These are phyloP conservation scores for Pseudorasbora parva DNA, from an alignment of 2,113 vertebrate genomes.

Conservation along the genomic window DNA sequence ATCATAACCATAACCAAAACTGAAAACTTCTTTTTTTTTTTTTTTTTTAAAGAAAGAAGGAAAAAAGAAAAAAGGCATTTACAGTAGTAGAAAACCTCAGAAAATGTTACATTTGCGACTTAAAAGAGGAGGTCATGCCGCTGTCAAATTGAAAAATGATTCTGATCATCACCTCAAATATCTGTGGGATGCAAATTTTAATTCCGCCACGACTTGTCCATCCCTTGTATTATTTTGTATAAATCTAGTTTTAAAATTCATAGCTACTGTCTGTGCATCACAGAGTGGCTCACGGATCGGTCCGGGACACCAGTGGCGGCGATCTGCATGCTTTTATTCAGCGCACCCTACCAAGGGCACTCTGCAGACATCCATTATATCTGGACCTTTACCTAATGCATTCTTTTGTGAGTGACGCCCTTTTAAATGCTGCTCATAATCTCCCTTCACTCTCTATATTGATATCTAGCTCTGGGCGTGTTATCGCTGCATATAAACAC, in stretches of 20 bases:
- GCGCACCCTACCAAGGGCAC: conserved; percentile 45
- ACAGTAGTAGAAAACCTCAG: background rate
- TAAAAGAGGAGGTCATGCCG: background rate
- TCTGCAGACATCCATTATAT: conserved; percentile 55
- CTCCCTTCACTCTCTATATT: conserved; percentile 54
- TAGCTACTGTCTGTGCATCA: background rate
- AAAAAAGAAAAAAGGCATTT: background rate
- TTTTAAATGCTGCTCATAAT: conserved; percentile 64
- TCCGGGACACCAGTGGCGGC: background rate
- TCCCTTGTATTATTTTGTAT: conserved; percentile 27
- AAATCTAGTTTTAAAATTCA: conserved; percentile 27
- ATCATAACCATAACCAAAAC: no score
- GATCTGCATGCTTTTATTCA: conserved; percentile 32
- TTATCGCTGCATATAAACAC: conserved; percentile 62
- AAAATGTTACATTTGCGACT: background rate
- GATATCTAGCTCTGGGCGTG: conserved; percentile 45
- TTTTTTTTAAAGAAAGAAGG: no score
- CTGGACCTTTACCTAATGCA: conserved; percentile 54
- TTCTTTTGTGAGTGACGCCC: conserved; percentile 59
- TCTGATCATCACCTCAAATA: background rate
- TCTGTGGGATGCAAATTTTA: background rate
- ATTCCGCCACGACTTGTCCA: background rate
- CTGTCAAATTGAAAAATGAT: conserved; percentile 28
- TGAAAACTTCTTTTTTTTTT: no score
- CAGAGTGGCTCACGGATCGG: background rate